These are phyloP conservation scores for Zalophus californianus DNA, from an alignment of 2,797 vertebrate species.

Conservation along the genomic window DNA sequence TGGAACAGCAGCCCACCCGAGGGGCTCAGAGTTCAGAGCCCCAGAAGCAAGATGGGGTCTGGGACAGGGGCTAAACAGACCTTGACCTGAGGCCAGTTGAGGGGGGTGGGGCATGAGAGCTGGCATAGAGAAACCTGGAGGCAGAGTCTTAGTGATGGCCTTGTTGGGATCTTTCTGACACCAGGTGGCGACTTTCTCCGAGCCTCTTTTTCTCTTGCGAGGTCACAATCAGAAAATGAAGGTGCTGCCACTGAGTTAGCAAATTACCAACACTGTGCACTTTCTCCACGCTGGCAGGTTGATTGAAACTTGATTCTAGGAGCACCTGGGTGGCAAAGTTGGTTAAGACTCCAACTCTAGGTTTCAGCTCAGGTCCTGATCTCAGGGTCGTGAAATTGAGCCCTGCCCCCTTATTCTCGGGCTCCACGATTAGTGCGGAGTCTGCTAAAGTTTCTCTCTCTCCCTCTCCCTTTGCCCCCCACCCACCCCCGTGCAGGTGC, in stretches of 20 bases:
- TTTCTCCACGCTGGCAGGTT: background rate
- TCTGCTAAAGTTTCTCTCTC: background rate
- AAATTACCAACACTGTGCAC: rapidly evolving
- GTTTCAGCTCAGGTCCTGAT: background rate
- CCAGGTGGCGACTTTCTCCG: too few species aligned
- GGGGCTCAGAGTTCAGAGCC: background rate
- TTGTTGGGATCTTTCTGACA: background rate
- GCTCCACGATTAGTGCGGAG: background rate
- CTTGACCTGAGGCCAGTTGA: background rate
- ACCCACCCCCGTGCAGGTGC: background rate
- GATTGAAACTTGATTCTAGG: background rate
- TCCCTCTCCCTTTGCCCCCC: background rate
- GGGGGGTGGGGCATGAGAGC: background rate
- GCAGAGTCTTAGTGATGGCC: background rate
- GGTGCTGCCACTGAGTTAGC: background rate
- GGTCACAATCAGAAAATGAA: conserved; percentile 13
- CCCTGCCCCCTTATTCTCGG: background rate
- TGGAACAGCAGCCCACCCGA: background rate
- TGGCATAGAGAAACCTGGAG: background rate
- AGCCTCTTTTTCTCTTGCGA: background rate
- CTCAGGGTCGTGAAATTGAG: background rate
- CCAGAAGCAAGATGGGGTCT: background rate
- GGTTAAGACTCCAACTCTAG: background rate
- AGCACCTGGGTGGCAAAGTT: background rate
- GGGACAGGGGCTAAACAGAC: background rate